Conservation (phyloP, 2,888 invertebrate genomes). For the Leptinotarsa rubiginosa region DNA sequence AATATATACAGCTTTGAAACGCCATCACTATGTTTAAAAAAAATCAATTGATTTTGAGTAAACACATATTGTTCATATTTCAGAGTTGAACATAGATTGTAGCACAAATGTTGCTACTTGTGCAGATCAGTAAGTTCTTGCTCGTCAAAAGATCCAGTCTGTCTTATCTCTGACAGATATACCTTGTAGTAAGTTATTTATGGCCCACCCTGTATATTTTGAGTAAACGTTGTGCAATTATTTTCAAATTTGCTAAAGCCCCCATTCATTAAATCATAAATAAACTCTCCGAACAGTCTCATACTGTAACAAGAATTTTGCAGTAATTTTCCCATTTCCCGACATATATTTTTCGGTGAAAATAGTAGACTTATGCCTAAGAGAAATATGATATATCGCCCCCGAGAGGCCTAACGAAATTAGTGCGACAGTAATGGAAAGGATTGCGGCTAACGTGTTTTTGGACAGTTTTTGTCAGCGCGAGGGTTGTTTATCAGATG, state of each 20-base stretch:
- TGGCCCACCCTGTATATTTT: no score
- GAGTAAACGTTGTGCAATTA: neutral
- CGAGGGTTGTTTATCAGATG: slow-evolving; percentile 27
- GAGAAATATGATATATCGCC: slow-evolving; percentile 56
- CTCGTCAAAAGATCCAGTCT: no score
- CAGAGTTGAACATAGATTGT: no score
- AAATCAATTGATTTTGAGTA: no score
- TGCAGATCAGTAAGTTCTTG: no score
- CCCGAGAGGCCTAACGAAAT: slow-evolving; percentile 54
- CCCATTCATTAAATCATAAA: neutral
- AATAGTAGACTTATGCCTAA: slow-evolving; percentile 36
- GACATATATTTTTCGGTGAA: slow-evolving; percentile 27
- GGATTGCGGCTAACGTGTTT: slow-evolving; percentile 56
- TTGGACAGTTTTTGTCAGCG: slow-evolving; percentile 54
- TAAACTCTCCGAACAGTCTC: neutral
- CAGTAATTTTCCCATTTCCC: slow-evolving; percentile 29
- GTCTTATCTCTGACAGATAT: no score
- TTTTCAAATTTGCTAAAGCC: neutral
- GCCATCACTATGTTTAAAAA: no score
- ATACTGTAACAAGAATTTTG: neutral
- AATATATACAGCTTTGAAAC: no score
- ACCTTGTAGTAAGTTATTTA: no score
- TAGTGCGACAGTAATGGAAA: slow-evolving; percentile 58
- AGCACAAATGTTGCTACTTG: no score
- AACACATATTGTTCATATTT: no score